Conservation (phyloP, 2,797 vertebrate species). For the Ctenopoma multispine region DNA sequence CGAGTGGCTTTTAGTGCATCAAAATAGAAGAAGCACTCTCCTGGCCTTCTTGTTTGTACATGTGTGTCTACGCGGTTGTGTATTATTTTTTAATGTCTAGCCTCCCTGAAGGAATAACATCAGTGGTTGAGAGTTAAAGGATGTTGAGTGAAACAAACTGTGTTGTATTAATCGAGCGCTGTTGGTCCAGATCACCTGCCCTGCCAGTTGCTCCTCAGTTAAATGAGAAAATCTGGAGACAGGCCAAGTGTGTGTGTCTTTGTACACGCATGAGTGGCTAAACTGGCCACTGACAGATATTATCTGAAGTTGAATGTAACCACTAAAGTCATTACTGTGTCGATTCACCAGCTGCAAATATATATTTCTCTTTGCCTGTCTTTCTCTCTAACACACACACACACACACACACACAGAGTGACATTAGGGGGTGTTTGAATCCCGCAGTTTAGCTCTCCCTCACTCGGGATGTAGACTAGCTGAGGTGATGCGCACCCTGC, state of each 20-base stretch:
- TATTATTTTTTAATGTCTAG: conserved; percentile 75
- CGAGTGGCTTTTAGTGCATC: conserved; percentile 72
- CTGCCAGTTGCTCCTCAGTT: conserved; percentile 20
- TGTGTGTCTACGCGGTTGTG: conserved; percentile 82
- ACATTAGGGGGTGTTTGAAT: conserved; percentile 35
- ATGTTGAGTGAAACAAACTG: conserved; percentile 31
- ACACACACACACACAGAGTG: conserved; percentile 17
- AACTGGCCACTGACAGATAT: conserved; percentile 5
- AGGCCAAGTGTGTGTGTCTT: conserved; percentile 28
- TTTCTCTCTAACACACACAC: background rate
- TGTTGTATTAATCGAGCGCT: conserved; percentile 34
- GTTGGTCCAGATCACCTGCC: conserved; percentile 12
- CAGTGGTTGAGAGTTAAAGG: conserved; percentile 63
- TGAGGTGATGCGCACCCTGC: conserved; percentile 66
- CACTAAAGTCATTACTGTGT: background rate
- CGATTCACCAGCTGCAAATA: conserved; percentile 9
- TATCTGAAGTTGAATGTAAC: conserved; percentile 16
- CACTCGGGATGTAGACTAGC: conserved; percentile 45
- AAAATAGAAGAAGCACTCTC: conserved; percentile 69
- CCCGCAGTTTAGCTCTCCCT: conserved; percentile 43
- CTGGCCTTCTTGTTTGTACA: conserved; percentile 46
- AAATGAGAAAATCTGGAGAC: conserved; percentile 14
- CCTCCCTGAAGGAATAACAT: conserved; percentile 79
- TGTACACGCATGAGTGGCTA: background rate
- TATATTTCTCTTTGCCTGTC: background rate